These are phyloP conservation scores for Neomicropteryx cornuta DNA, from an alignment of 1,140 invertebrate species.

Conservation along the genomic window DNA sequence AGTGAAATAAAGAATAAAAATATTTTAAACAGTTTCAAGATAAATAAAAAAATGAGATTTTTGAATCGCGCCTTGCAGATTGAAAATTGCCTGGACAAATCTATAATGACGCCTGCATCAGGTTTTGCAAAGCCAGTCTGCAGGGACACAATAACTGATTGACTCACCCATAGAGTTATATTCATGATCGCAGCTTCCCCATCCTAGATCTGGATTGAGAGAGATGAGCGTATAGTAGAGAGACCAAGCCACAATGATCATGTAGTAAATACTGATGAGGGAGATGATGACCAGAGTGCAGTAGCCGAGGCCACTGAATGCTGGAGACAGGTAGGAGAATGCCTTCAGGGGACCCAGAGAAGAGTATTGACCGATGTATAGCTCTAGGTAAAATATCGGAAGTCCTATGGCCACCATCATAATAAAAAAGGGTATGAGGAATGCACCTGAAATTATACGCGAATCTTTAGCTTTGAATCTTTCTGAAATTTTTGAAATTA, in stretches of 20 bases:
- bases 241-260: slow-evolving; percentile 71
- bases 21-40: too few species aligned
- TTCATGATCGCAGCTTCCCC: slow-evolving; percentile 53
- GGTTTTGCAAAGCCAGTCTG: too few species aligned
- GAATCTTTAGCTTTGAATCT: too few species aligned
- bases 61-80: too few species aligned
- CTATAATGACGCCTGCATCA: too few species aligned
- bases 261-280: slow-evolving; percentile 73
- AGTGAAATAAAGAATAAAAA: too few species aligned
- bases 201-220: slow-evolving; percentile 53
- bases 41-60: too few species aligned
- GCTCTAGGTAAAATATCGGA: slow-evolving; percentile 63
- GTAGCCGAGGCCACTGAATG: slow-evolving; percentile 53
- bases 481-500: too few species aligned
- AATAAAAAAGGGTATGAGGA: slow-evolving; percentile 68
- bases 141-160: too few species aligned
- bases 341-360: slow-evolving; percentile 46
- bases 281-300: slow-evolving; percentile 64
- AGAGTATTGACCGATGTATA: slow-evolving; percentile 53
- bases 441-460: slow-evolving; percentile 58
- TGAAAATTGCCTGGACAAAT: too few species aligned
- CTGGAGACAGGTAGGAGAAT: slow-evolving; percentile 46
- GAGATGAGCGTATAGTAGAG: slow-evolving; percentile 66
- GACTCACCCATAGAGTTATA: too few species aligned
- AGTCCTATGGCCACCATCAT: slow-evolving; percentile 69